Conservation (phyloP, 2,113 vertebrate species). For the Rynchops niger region DNA sequence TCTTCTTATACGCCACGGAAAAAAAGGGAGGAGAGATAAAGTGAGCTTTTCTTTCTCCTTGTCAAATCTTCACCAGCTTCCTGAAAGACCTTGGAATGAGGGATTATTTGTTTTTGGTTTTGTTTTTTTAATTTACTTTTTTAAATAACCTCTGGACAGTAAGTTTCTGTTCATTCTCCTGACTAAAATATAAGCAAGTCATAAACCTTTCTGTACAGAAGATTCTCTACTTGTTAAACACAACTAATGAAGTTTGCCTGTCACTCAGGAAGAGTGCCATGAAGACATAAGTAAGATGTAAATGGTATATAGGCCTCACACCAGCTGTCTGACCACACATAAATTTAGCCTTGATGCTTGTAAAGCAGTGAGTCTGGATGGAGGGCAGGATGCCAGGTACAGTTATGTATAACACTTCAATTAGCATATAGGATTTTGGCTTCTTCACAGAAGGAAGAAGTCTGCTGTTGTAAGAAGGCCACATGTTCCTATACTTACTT, state of each 20-base stretch:
- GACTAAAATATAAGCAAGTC: neutral
- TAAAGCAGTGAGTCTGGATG: neutral
- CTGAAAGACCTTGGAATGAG: neutral
- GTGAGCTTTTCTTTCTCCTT: neutral
- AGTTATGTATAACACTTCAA: neutral
- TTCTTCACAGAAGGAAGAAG: neutral
- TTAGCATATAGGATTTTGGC: neutral
- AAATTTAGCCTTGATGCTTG: neutral
- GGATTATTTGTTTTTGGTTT: neutral
- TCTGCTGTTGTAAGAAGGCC: neutral
- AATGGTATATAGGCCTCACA: neutral
- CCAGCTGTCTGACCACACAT: neutral
- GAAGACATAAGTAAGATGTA: neutral
- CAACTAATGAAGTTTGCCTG: neutral
- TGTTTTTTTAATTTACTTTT: neutral
- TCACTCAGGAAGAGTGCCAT: neutral
- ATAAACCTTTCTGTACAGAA: neutral
- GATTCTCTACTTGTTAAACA: neutral
- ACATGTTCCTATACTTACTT: neutral
- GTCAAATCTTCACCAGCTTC: neutral
- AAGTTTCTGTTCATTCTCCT: neutral
- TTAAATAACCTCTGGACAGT: neutral
- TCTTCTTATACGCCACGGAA: neutral
- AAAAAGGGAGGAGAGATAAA: neutral
- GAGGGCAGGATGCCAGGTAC: neutral